Evolutionary conservation across 2,888 invertebrate genomes (phyloP), one percentile per base, ranked within the genome.

Genomic region (Xylocampa areola): DNA sequence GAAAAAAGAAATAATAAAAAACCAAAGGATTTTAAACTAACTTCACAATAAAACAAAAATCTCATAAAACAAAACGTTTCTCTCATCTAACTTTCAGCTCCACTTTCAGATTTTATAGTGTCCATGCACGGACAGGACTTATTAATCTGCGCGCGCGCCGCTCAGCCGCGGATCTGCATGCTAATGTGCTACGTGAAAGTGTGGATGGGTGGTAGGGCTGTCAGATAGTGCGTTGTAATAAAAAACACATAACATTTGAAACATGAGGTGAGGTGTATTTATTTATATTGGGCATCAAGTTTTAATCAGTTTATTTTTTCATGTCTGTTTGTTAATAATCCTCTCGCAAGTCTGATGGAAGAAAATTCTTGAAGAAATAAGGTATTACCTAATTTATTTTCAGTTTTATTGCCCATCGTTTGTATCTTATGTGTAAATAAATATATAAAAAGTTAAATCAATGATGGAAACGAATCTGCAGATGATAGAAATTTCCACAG

Each of bases 71-170:
- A 62, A 33, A 37, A 51, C 69, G 43, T 75, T 73, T 73, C 73
- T 65, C 76, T 41, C 29, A 17, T 29, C 39, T 25, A 47, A 49
- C 55, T 48, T 66, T 67, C 53, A 73, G 70, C 40, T 64, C 68
- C 50, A 76, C 77, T 76, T 76, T 76, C 76, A 67, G 72, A 74
- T 72, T 65, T 67, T 76, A 74, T 68, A 47, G 48, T 40, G 51
- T 76, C 74, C 66, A 67, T 59, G 63, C 74, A 71, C 77, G 74
- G 51, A 43, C 32, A 47, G 47, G 51, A 55, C 54, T 73, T 74
- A 62, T 68, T 59, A 73, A 71, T 57, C 61, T 66, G 58, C 50
- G 59, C 60, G 60, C 36, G 57, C 54, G 60, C 33, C 36, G 65
- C 48, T 57, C 30, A 30, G 32, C 40, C 4, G 33, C 27, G 60